phyloP scores from a whole-genome alignment of 2,888 invertebrate genomes.

The Standfussiana lucernea region DNA sequence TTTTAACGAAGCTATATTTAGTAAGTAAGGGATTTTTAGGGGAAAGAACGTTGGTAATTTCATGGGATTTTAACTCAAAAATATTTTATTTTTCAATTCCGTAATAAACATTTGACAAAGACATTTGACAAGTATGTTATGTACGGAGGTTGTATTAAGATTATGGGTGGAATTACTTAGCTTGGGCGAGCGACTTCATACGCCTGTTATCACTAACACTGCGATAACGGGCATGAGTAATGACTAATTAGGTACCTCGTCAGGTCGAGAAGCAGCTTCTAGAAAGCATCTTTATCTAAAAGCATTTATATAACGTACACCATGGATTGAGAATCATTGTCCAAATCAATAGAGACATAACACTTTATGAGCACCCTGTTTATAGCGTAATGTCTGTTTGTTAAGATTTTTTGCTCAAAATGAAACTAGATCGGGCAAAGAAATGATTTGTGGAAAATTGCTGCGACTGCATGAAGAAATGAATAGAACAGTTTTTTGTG shows the following conservation, averaged over 20 bases:
- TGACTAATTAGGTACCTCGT: too few species aligned
- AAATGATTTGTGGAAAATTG: constrained; percentile 58
- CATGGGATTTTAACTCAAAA: too few species aligned
- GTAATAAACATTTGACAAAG: too few species aligned
- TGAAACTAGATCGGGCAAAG: constrained; percentile 52
- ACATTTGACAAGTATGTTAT: too few species aligned
- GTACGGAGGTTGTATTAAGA: not conserved
- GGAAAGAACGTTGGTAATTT: not conserved
- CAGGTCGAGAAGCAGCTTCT: not conserved
- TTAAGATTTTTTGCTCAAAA: constrained; percentile 46
- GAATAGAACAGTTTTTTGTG: constrained; percentile 32
- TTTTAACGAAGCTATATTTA: not conserved
- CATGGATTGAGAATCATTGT: constrained; percentile 39
- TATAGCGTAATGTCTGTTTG: constrained; percentile 54
- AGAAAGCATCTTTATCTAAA: not conserved
- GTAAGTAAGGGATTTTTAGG: not conserved
- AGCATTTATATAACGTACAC: not conserved
- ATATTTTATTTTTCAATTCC: too few species aligned
- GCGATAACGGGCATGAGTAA: not conserved
- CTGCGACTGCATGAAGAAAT: constrained; percentile 20
- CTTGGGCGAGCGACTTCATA: not conserved
- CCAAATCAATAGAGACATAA: constrained; percentile 58
- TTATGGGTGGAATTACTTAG: not conserved
- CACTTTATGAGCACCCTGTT: constrained; percentile 51
- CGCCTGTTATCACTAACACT: not conserved